Base-by-base conservation (phyloP, 1,140 invertebrate species). In the Bombus sibiricus region DNA sequence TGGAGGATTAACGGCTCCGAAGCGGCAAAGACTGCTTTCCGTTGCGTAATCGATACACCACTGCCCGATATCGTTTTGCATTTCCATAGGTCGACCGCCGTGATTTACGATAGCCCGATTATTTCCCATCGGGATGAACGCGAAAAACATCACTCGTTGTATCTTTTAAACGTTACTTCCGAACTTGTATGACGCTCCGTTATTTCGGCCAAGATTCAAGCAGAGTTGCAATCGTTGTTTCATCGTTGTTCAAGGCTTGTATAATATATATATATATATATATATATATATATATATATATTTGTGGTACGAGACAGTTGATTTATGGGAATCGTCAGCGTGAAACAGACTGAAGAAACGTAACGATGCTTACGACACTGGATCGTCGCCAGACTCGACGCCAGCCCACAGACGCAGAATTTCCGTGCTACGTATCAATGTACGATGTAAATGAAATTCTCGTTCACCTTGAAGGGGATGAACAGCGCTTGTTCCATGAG, bases 311-410 rank as follows among this genome's bases (percentile, higher is more conserved):
- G 43, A 85, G 75, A 71, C 32, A 64, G 85, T 71, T 91, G 91
- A 92, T 92, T 92, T 87, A 91, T 86, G 76, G 77, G 39, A 72
- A 68, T 66, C 47, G 47, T 53, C 47, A 53, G 34, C 53, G 69
- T 68, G 87, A 78, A 89, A 53, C 47, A 22, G 47, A 53, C 47
- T 53, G 47, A 37, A 74, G 47, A 62, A 47, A 79, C 47, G 57
- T 34, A 71, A 83, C 80, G 79, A n/a, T 41, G 76, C 68, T 81
- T 74, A 79, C 75, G 73, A 75, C 62, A 72, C 92, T 92, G 92
- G 91, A 91, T 64, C 53, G 39, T 32, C 59, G 92, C 92, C 92
- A 92, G 84, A 69, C 77, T 86, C 87, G 83, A 86, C 88, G 89
- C 91, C 91, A 89, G 87, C 81, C 53, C 80, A 62, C 22, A 66